Percentiles rank a stretch among this genome's conserved stretches.
phyloP scores from a whole-genome alignment of 1,140 invertebrate genomes.

The Chymomyza costata region DNA sequence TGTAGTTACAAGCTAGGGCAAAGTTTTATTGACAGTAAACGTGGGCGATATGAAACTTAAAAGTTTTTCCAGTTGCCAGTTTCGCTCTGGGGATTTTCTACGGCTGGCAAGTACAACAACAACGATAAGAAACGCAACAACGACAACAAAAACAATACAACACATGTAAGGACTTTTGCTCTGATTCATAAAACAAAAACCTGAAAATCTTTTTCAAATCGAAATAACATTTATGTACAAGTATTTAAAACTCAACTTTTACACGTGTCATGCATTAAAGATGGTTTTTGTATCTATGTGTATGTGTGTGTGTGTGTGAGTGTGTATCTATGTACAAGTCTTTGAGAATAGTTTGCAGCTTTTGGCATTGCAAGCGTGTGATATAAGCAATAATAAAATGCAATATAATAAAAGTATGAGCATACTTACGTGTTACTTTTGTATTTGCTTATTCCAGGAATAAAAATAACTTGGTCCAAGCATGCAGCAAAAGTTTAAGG shows the following conservation, averaged over 20 bases:
- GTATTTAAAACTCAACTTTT: conserved; percentile 66
- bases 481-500: too few relatives aligned
- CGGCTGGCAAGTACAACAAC: too few relatives aligned
- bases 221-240: conserved; percentile 56
- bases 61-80: conserved; percentile 38
- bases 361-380: background rate
- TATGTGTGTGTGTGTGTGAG: conserved; percentile 1
- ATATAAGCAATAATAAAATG: conserved; percentile 37
- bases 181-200: conserved; percentile 63
- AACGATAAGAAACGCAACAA: too few relatives aligned
- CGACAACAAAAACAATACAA: too few relatives aligned
- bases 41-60: conserved; percentile 60
- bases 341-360: too few relatives aligned
- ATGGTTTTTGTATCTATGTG: background rate
- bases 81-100: too few relatives aligned
- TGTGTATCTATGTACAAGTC: too few relatives aligned
- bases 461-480: too few relatives aligned
- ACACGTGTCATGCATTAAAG: conserved; percentile 64
- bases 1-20: conserved; percentile 38
- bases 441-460: conserved; percentile 43
- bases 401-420: conserved; percentile 34
- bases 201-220: conserved; percentile 42
- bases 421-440: conserved; percentile 44
- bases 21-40: conserved; percentile 73
- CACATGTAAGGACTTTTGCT: conserved; percentile 29